phyloP scores from a whole-genome alignment of 1,140 invertebrate genomes.

The Eueides isabella region DNA sequence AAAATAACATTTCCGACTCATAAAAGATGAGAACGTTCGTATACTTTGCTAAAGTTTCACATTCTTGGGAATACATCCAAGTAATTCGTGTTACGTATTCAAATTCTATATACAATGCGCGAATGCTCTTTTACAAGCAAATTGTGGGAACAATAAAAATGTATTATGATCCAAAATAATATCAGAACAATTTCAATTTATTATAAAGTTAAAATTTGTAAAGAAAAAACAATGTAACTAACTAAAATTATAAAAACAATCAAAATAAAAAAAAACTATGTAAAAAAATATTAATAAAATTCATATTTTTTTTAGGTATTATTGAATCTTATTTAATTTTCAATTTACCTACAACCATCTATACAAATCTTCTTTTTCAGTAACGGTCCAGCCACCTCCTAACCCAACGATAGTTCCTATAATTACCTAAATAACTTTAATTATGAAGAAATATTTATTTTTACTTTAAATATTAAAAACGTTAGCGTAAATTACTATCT shows the following conservation, averaged over 20 bases:
- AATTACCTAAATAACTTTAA: conserved; percentile 81
- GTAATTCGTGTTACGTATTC: conserved; percentile 35
- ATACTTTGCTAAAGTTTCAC: conserved; percentile 32
- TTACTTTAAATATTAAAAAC: conserved; percentile 70
- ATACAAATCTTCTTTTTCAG: conserved; percentile 40
- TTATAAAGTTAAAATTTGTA: too few relatives aligned
- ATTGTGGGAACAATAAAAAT: too few relatives aligned
- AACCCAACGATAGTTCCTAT: conserved; percentile 83
- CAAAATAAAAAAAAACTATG: background rate
- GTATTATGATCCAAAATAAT: too few relatives aligned
- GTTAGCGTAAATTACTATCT: conserved; percentile 53
- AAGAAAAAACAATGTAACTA: too few relatives aligned
- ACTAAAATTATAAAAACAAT: background rate
- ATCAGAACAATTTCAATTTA: too few relatives aligned
- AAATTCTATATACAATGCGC: conserved; percentile 14
- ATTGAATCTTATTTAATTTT: too few relatives aligned
- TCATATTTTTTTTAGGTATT: background rate
- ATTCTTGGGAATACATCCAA: conserved; percentile 40
- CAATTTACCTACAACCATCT: too few relatives aligned
- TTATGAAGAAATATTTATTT: conserved; percentile 76
- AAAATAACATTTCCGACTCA: conserved; percentile 38
- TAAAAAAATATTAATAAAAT: background rate
- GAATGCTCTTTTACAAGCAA: background rate
- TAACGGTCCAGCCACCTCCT: conserved; percentile 74
- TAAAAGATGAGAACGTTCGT: conserved; percentile 40